Percentiles rank a stretch among this genome's conserved stretches.
These are phyloP conservation scores for Leptinotarsa texana DNA, from an alignment of 1,140 invertebrate genomes.

Conservation along the genomic window DNA sequence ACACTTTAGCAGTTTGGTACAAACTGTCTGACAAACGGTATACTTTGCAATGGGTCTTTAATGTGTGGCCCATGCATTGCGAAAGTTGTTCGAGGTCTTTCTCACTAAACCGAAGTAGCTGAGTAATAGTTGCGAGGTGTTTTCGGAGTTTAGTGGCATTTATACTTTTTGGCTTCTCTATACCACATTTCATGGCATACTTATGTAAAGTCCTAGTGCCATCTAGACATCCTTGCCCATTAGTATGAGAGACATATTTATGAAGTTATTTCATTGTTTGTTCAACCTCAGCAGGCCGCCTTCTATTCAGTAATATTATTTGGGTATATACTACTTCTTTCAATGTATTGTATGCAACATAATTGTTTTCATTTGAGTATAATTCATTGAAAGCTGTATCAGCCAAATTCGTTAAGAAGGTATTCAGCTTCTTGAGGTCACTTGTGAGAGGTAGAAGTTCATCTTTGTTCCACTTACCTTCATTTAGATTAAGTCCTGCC, in stretches of 20 bases:
- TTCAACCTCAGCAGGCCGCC: no score
- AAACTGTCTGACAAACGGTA: constrained; percentile 24
- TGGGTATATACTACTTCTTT: no score
- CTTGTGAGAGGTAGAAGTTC: constrained; percentile 38
- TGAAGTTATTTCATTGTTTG: no score
- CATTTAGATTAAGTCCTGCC: constrained; percentile 36
- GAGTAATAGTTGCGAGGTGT: constrained; percentile 43
- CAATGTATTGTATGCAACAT: constrained; percentile 35
- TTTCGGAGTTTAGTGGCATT: constrained; percentile 47
- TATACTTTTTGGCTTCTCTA: constrained; percentile 25
- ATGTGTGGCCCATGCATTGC: constrained; percentile 13
- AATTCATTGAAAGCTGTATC: constrained; percentile 28
- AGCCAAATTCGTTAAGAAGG: constrained; percentile 31
- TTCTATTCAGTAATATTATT: no score
- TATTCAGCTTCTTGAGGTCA: constrained; percentile 24
- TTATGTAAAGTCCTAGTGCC: no score
- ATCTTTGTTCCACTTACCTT: constrained; percentile 42
- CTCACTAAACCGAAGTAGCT: constrained; percentile 35
- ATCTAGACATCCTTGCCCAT: no score
- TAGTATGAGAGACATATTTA: no score
- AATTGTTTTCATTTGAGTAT: constrained; percentile 24
- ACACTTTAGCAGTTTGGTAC: constrained; percentile 28
- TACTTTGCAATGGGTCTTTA: constrained; percentile 15
- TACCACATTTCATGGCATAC: constrained; percentile 16
- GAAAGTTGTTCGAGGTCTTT: constrained; percentile 11